Evolutionary conservation across 1,140 invertebrate species (phyloP).

Genomic region (Holcopasites calliopsidis): DNA sequence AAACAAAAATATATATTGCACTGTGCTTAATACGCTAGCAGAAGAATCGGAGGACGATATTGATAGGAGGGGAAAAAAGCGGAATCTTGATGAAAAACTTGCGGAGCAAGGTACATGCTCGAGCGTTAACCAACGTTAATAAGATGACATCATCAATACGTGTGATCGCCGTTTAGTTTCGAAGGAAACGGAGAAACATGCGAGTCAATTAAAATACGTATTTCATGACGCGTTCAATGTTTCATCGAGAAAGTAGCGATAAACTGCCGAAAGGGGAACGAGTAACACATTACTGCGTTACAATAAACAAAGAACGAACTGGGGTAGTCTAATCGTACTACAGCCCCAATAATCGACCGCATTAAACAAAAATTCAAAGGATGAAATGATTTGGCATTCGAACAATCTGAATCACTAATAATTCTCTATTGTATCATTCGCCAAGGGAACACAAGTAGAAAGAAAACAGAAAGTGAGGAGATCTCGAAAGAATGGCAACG

Average conservation of each 20-base stretch:
- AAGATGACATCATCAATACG: neutral
- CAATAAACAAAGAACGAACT: neutral
- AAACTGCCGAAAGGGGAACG: neutral
- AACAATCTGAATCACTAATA: neutral
- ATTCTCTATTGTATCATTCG: neutral
- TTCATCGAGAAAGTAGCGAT: neutral
- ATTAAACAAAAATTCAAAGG: neutral
- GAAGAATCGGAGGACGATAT: neutral
- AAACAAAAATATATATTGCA: neutral
- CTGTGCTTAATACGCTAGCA: neutral
- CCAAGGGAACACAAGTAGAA: neutral
- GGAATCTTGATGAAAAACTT: neutral
- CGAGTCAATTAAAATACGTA: neutral
- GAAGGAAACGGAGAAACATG: neutral
- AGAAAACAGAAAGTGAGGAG: neutral
- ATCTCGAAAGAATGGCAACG: conserved; percentile 22
- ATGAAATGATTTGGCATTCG: too few species aligned
- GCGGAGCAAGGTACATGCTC: too few species aligned
- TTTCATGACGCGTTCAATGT: too few species aligned
- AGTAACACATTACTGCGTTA: neutral
- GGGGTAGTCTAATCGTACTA: neutral
- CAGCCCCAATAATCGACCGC: neutral
- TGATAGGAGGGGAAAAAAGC: neutral
- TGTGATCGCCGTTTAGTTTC: neutral
- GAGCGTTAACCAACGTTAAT: conserved; percentile 24